phyloP scores from a whole-genome alignment of 2,113 vertebrate genomes.

The Erpornis zantholeuca region DNA sequence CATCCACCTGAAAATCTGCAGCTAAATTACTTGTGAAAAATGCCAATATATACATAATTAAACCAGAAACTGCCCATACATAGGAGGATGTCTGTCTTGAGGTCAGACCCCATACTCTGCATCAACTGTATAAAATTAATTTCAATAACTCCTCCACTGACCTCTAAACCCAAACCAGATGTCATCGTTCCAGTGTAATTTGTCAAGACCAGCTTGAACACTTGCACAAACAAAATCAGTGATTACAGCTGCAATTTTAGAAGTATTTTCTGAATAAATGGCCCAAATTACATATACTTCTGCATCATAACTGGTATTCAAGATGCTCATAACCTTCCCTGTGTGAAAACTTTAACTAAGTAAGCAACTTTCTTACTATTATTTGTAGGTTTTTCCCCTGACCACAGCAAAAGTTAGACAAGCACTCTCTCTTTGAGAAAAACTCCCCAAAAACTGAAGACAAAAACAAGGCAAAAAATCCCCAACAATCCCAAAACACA shows the following conservation, averaged over 20 bases:
- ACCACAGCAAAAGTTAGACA: neutral
- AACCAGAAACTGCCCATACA: neutral
- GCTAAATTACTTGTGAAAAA: neutral
- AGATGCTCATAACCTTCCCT: neutral
- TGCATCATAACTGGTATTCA: neutral
- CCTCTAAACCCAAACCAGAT: neutral
- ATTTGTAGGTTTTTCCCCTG: neutral
- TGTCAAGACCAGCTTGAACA: neutral
- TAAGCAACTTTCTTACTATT: neutral
- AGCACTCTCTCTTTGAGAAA: neutral
- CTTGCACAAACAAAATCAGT: neutral
- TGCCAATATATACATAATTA: neutral
- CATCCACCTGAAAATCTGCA: neutral
- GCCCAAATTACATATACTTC: neutral
- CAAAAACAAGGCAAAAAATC: neutral
- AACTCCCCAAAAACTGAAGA: neutral
- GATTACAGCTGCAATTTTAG: neutral
- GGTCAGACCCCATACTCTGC: neutral
- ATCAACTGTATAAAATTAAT: neutral
- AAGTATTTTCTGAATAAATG: neutral
- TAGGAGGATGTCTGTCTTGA: neutral
- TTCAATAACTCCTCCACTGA: neutral
- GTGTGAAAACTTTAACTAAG: neutral
- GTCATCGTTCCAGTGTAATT: neutral
- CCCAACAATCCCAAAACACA: neutral